A percentile compares a stretch with the other conserved stretches of the same genome.
phyloP scores from a whole-genome alignment of 2,888 invertebrate genomes.

The Lacanobia oleracea region DNA sequence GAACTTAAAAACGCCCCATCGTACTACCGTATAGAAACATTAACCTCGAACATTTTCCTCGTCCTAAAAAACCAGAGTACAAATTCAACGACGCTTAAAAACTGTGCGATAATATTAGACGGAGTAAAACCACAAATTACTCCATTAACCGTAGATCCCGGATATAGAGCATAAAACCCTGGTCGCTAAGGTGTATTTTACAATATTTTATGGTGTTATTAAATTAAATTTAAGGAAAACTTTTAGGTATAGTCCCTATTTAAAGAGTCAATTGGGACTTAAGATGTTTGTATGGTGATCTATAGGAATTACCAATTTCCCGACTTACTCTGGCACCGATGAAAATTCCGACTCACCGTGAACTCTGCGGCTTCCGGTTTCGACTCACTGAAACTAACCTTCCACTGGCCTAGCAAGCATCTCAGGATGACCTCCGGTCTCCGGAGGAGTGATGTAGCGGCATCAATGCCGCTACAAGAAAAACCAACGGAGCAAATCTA shows the following conservation, averaged over 20 bases:
- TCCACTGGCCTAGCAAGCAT: too few relatives aligned
- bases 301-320: too few relatives aligned
- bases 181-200: slow-evolving; percentile 16
- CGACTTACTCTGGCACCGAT: too few relatives aligned
- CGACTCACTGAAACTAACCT: too few relatives aligned
- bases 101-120: slow-evolving; percentile 16
- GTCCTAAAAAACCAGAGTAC: background rate
- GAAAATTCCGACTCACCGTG: too few relatives aligned
- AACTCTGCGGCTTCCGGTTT: too few relatives aligned
- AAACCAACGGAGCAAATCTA: too few relatives aligned
- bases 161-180: slow-evolving; percentile 27
- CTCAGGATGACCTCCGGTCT: too few relatives aligned
- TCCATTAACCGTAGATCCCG: slow-evolving; percentile 6
- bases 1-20: too few relatives aligned
- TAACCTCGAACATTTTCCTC: background rate
- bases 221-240: background rate
- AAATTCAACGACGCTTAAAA: slow-evolving; percentile 15
- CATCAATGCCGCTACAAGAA: too few relatives aligned
- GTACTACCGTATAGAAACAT: background rate
- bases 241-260: background rate
- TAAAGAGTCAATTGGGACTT: background rate
- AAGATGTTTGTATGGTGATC: background rate
- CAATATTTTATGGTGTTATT: slow-evolving; percentile 11
- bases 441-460: too few relatives aligned
- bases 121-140: slow-evolving; percentile 34